Evolutionary conservation across 1,140 invertebrate genomes (phyloP), one percentile per base, ranked within the genome.

Genomic region (Prorops nasuta): DNA sequence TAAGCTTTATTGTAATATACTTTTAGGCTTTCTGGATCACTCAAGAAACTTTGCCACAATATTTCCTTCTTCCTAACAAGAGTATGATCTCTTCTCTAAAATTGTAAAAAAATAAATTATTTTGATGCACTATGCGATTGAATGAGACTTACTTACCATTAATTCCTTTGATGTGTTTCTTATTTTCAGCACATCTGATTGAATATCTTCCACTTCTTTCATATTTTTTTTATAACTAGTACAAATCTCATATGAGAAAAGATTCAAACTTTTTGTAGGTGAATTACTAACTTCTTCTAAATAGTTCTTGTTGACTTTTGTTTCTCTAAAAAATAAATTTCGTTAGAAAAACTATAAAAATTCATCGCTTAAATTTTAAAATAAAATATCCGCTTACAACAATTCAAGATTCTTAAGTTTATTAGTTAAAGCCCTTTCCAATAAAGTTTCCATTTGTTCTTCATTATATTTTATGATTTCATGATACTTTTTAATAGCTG

Each of bases 161-260:
- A 60, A 57, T 20, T 64, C 56, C 52, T 70, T 73, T n/a, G 67
- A 59, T 57, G 63, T 64, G 43, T 64, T 66, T 45, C 64, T 59
- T 20, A 62, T 48, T n/a, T 42, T 40, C 41, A 35, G 48, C 24
- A 71, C 42, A n/a, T 57, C 43, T 1, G 37, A 49, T 52, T 70
- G 48, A 20, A 64, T 43, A 2, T 55, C 16, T 42, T 60, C 28
- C 2, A 67, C 41, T 31, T 50, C 46, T 16, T 34, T 58, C n/a
- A n/a, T 48, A n/a, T 39, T 44, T 21, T 60, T 46, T 9, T 64
- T 47, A 9, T 68, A 42, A 51, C 60, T 42, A 10, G 38, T 39
- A 49, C 48, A 39, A 10, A 64, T 12, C 21, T 56, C 18, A 42
- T 39, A 50, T 34, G 66, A 47, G 19, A 52, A 44, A 15, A 56